Conservation (phyloP, 2,797 vertebrate genomes). For the Ctenopoma multispine region DNA sequence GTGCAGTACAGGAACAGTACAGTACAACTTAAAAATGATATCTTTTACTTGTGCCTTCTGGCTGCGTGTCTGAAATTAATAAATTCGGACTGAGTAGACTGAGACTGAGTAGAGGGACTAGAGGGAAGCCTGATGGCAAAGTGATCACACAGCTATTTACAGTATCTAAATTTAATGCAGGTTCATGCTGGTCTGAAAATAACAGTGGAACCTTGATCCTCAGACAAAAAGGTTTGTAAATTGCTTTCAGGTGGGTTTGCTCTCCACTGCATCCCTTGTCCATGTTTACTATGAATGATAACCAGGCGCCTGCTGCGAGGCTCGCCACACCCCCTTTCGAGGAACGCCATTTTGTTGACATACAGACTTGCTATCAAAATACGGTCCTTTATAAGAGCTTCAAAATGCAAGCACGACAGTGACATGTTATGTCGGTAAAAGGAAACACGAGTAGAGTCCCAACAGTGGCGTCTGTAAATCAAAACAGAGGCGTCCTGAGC, state of each 20-base stretch:
- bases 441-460: not conserved
- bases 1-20: too few relatives aligned
- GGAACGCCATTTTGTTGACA: slow-evolving; percentile 87
- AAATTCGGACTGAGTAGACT: not conserved
- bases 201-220: not conserved
- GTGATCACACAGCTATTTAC: not conserved
- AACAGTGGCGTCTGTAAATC: accelerated
- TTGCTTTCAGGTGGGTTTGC: slow-evolving; percentile 4
- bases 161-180: not conserved
- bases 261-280: slow-evolving; percentile 9
- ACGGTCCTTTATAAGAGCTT: slow-evolving; percentile 44
- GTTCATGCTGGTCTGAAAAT: not conserved
- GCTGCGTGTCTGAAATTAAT: not conserved
- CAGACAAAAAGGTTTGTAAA: not conserved
- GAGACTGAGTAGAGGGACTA: too few relatives aligned
- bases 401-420: not conserved
- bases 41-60: not conserved
- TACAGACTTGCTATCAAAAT: slow-evolving; percentile 53
- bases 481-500: slow-evolving; percentile 2
- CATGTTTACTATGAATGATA: slow-evolving; percentile 43
- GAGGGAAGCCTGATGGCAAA: not conserved
- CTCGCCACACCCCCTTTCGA: slow-evolving; percentile 73
- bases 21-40: not conserved
- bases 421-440: not conserved
- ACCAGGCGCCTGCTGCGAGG: slow-evolving; percentile 29